phyloP scores from a whole-genome alignment of 1,140 invertebrate genomes.

The Orchestia grillus region DNA sequence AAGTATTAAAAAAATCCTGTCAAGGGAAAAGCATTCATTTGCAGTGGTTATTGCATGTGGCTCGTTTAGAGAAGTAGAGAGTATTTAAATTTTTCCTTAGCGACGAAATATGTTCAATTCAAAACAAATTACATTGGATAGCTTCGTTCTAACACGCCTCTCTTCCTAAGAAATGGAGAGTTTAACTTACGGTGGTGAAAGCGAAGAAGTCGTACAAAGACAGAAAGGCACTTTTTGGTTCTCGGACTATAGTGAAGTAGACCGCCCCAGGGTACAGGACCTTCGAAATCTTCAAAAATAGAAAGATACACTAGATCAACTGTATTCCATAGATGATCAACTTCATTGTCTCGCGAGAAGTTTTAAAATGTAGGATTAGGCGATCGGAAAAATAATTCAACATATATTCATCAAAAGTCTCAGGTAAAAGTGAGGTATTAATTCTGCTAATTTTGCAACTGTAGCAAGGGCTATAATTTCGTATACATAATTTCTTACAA shows the following conservation, averaged over 20 bases:
- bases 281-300: slow-evolving; percentile 38
- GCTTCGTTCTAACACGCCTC: background rate
- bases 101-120: background rate
- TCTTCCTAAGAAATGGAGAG: too few relatives aligned
- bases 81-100: background rate
- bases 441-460: background rate
- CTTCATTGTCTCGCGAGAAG: background rate
- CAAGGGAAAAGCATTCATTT: background rate
- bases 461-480: background rate
- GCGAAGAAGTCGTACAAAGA: slow-evolving; percentile 61
- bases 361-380: background rate
- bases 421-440: background rate
- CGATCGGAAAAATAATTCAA: background rate
- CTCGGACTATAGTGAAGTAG: slow-evolving; percentile 63
- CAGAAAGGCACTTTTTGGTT: slow-evolving; percentile 58
- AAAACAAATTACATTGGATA: background rate
- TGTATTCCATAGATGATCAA: background rate
- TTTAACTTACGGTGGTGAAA: slow-evolving; percentile 31
- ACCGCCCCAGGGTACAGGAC: slow-evolving; percentile 62
- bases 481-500: background rate
- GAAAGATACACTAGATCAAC: background rate
- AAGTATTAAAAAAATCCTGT: background rate
- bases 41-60: background rate
- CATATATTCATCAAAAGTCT: background rate
- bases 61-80: background rate